Percentiles rank a stretch among this genome's conserved stretches.
These are phyloP conservation scores for Scrobipalpa atriplicella DNA, from an alignment of 2,888 invertebrate species.

Conservation along the genomic window DNA sequence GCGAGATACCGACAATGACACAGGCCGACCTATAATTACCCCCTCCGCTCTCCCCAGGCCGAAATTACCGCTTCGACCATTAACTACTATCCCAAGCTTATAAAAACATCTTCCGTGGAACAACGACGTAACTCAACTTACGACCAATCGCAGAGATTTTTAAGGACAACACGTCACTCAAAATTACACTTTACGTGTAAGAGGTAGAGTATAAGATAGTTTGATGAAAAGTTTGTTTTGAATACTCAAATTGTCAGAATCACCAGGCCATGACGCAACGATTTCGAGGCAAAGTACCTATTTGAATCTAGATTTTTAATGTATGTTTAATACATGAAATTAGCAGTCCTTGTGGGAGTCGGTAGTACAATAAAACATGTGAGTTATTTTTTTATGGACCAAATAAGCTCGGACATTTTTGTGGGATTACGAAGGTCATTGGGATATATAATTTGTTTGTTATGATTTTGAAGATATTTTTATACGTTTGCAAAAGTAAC, in stretches of 20 bases:
- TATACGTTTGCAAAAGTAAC: too few species aligned
- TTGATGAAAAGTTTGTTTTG: neutral
- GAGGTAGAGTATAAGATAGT: neutral
- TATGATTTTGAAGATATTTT: neutral
- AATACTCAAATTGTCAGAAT: constrained; percentile 26
- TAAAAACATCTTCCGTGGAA: constrained; percentile 66
- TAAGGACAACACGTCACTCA: constrained; percentile 34
- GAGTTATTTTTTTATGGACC: neutral
- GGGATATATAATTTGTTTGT: neutral
- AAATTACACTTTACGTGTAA: constrained; percentile 44
- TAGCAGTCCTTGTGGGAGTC: constrained; percentile 27
- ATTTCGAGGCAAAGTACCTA: constrained; percentile 29
- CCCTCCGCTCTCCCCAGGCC: constrained; percentile 53
- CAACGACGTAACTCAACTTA: constrained; percentile 62
- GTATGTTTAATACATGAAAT: constrained; percentile 31
- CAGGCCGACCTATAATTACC: constrained; percentile 76
- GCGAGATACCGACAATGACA: constrained; percentile 76
- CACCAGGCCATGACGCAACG: constrained; percentile 33
- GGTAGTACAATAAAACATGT: constrained; percentile 18
- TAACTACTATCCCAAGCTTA: constrained; percentile 73
- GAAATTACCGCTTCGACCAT: constrained; percentile 75
- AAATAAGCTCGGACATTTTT: neutral
- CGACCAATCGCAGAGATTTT: constrained; percentile 57
- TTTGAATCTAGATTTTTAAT: constrained; percentile 33
- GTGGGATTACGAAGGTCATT: constrained; percentile 3